A percentile compares a stretch with the other conserved stretches of the same genome.
Conservation (phyloP, 2,888 invertebrate species). For the Seira ritae region DNA sequence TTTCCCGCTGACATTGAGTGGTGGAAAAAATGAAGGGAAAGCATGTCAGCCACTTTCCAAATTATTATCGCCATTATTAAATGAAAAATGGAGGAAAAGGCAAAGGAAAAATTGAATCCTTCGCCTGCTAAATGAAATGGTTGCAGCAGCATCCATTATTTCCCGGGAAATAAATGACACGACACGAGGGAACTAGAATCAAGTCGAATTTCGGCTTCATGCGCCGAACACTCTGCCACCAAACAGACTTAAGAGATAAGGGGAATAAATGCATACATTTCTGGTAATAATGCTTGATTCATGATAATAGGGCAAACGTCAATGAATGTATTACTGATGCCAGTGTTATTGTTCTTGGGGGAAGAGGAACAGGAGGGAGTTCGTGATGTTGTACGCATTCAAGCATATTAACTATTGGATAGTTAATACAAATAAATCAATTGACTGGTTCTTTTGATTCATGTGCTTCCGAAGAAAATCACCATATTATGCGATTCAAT, state of each 20-base stretch:
- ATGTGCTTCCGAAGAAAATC: not conserved
- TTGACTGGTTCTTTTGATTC: not conserved
- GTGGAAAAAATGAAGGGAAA: not conserved
- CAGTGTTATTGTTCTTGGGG: not conserved
- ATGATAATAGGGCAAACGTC: too few species aligned
- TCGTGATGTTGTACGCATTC: not conserved
- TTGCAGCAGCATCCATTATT: not conserved
- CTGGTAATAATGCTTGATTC: too few species aligned
- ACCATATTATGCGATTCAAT: not conserved
- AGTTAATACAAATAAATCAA: slow-evolving; percentile 2
- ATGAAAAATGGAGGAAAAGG: slow-evolving; percentile 4
- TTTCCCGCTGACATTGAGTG: not conserved
- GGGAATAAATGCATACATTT: not conserved
- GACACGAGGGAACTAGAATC: not conserved
- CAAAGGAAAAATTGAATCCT: not conserved
- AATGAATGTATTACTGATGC: not conserved
- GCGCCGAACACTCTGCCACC: not conserved
- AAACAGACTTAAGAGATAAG: not conserved
- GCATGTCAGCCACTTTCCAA: not conserved
- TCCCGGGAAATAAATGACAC: not conserved
- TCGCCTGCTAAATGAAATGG: not conserved
- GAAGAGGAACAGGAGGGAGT: not conserved
- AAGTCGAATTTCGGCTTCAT: not conserved
- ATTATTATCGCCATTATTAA: not conserved
- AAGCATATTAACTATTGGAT: too few species aligned